phyloP scores from a whole-genome alignment of 2,113 vertebrate genomes.

The Ammodytes dubius region DNA sequence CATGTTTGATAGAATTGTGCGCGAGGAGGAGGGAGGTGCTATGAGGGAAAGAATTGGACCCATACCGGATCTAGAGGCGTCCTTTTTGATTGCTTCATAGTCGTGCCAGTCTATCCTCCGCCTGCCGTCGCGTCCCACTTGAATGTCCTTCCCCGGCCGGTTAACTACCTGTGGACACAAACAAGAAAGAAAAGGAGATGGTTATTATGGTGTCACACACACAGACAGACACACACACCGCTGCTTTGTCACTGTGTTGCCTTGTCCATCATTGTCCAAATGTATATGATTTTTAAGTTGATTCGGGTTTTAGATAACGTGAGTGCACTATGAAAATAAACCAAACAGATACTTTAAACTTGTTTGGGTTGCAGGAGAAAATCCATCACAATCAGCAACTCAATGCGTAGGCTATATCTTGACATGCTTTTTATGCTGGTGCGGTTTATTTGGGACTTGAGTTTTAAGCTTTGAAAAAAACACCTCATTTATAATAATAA shows the following conservation, averaged over 20 bases:
- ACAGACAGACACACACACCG: background rate
- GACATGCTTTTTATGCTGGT: background rate
- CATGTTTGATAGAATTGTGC: background rate
- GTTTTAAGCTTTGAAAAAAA: background rate
- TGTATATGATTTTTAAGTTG: background rate
- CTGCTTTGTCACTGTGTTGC: background rate
- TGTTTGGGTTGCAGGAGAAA: background rate
- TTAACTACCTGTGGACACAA: conserved; percentile 83
- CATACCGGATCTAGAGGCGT: conserved; percentile 88
- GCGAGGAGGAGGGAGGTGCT: background rate
- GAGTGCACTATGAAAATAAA: background rate
- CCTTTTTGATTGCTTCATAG: conserved; percentile 88
- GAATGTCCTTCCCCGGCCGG: conserved; percentile 73
- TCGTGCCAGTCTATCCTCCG: conserved; percentile 95
- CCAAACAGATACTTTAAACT: background rate
- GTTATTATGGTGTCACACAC: background rate
- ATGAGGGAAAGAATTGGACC: conserved; percentile 23
- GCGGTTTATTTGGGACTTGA: background rate
- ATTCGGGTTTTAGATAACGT: background rate
- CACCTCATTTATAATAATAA: background rate
- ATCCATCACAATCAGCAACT: background rate
- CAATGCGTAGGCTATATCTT: background rate
- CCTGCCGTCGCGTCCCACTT: conserved; percentile 76
- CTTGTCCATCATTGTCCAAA: background rate
- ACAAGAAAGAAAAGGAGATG: background rate